Base-by-base conservation (phyloP, 2,888 invertebrate genomes). In the Philaethria dido region DNA sequence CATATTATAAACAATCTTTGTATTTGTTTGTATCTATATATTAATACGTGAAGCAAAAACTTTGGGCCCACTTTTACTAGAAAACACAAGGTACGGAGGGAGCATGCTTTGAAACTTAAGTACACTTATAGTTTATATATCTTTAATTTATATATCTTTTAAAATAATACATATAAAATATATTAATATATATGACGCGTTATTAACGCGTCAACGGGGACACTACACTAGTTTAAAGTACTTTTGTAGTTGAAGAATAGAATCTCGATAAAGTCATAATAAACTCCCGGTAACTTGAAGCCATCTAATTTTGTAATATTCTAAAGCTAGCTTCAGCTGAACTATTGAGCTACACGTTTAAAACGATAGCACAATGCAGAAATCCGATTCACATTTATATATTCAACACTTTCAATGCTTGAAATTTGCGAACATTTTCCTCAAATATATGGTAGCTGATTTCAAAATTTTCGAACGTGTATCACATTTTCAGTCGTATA, bases 401-500 rank as follows among this genome's bases (percentile, higher is more conserved):
- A 44, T 45, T 60, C 29, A 47, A 45, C 39, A 59, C 45, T 42
- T 47, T 29, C 44, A 33, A 60, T 47, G 14, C 42, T 39, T 33
- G 60, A 60, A 60, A 60, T 60, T 45, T 60, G 29, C 14, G 33
- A 29, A 60, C 60, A 47, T 33, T 47, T 60, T 47, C 33, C 44
- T 14, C 9, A 59, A 57, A 60, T 60, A 33, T 47, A 60, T 47
- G 44, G 29, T 45, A 60, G 44, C 44, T 29, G 60, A 60, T 45
- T 45, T 60, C 29, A 45, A 60, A 45, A 60, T 60, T 45, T 33
- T 13, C 20, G 13, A 29, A 60, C 60, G 60, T 60, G 60, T 45
- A 57, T 57, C 57, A 60, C 33, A 60, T 60, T 25, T 60, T 47
- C 45, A 55, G 18, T 42, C 50, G 29, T 60, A 60, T 33, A 50